Conservation (phyloP, 2,113 vertebrate genomes). For the Corydoras sp. region DNA sequence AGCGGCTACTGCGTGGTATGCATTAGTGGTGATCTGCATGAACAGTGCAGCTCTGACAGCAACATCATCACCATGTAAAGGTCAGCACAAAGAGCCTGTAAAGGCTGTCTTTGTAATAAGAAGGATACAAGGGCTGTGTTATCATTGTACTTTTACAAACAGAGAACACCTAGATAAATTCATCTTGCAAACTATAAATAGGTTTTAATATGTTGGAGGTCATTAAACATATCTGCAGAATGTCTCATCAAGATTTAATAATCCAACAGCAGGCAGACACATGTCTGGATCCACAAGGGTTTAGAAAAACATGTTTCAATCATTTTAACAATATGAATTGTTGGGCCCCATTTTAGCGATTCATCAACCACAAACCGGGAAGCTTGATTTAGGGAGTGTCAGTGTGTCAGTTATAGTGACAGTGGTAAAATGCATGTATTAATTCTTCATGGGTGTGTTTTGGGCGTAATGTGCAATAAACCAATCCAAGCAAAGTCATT, state of each 20-base stretch:
- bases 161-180: constrained; percentile 8
- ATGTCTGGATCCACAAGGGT: too few relatives aligned
- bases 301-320: too few relatives aligned
- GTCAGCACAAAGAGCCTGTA: constrained; percentile 46
- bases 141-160: constrained; percentile 19
- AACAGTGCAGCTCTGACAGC: constrained; percentile 6
- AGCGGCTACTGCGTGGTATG: constrained; percentile 9
- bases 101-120: constrained; percentile 45
- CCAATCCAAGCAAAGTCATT: too few relatives aligned
- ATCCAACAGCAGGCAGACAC: too few relatives aligned
- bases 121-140: constrained; percentile 23
- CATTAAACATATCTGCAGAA: background rate
- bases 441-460: too few relatives aligned
- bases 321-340: too few relatives aligned
- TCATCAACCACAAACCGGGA: too few relatives aligned
- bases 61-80: constrained; percentile 42
- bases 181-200: background rate
- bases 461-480: too few relatives aligned
- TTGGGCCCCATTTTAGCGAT: too few relatives aligned
- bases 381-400: too few relatives aligned
- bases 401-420: too few relatives aligned
- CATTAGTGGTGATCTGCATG: constrained; percentile 10
- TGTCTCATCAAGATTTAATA: background rate
- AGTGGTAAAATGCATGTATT: too few relatives aligned
- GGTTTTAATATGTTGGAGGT: background rate